Conservation (phyloP, 2,888 invertebrate species). For the Leptopterna dolabrata region DNA sequence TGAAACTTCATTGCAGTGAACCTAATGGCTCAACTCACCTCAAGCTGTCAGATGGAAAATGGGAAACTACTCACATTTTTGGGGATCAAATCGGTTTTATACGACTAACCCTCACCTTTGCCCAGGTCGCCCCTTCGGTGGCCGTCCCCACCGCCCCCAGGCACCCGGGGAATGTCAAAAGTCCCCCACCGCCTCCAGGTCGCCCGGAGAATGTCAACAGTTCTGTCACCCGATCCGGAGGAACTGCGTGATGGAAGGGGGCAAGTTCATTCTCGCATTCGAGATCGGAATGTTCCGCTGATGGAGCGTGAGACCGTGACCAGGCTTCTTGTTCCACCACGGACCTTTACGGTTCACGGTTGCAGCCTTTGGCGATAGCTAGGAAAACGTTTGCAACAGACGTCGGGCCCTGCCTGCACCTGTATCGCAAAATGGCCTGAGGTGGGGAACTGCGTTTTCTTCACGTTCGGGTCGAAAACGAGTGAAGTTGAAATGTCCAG, state of each 20-base stretch:
- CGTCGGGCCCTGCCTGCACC: not conserved
- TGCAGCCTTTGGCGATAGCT: not conserved
- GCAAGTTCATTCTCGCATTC: slow-evolving; percentile 4
- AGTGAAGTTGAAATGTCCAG: no score
- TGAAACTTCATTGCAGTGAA: not conserved
- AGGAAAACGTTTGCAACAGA: not conserved
- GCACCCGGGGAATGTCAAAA: not conserved
- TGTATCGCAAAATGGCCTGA: not conserved
- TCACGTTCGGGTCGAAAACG: not conserved
- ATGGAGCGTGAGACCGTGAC: slow-evolving; percentile 31
- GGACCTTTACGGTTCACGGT: not conserved
- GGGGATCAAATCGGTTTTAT: not conserved
- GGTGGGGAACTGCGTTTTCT: not conserved
- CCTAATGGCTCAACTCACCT: not conserved
- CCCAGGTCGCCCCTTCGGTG: not conserved
- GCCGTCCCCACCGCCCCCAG: not conserved
- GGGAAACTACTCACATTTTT: slow-evolving; percentile 14
- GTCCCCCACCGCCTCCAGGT: not conserved
- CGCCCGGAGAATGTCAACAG: not conserved
- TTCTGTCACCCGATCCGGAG: not conserved
- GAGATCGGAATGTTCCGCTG: slow-evolving; percentile 35
- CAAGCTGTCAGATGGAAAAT: not conserved
- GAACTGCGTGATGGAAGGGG: not conserved
- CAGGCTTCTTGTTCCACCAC: not conserved
- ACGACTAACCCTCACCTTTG: not conserved